Evolutionary conservation across 2,113 vertebrate species (phyloP).

Genomic region (Larimichthys crocea): DNA sequence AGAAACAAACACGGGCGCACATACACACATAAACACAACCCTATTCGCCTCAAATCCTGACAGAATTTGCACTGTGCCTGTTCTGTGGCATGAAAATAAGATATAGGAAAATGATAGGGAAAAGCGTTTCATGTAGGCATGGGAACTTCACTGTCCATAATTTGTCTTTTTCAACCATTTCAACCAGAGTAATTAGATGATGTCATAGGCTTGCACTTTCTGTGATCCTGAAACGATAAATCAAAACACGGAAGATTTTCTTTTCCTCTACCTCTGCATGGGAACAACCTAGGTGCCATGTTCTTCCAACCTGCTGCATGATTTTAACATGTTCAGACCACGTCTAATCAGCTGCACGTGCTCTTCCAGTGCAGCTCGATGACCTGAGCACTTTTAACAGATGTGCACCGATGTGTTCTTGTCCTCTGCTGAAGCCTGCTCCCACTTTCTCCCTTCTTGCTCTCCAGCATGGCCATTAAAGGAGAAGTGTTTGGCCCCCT

Average conservation of each 20-base stretch:
- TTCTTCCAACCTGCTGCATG: neutral
- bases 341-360: neutral
- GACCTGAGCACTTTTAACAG: conserved; percentile 2
- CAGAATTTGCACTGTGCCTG: conserved; percentile 53
- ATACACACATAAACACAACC: conserved; percentile 66
- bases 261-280: neutral
- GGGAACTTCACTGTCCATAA: conserved; percentile 70
- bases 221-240: conserved; percentile 54
- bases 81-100: conserved; percentile 68
- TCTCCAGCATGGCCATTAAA: conserved; percentile 42
- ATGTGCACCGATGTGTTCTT: neutral
- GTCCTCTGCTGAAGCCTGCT: neutral
- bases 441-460: conserved; percentile 18
- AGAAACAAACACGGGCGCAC: conserved; percentile 33
- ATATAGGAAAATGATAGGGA: conserved; percentile 72
- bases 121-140: conserved; percentile 58
- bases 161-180: conserved; percentile 42
- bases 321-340: neutral
- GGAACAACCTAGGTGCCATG: neutral
- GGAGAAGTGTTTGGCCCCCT: conserved; percentile 46
- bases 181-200: conserved; percentile 75
- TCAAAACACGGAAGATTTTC: conserved; percentile 32
- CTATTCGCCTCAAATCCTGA: conserved; percentile 64
- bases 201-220: conserved; percentile 65
- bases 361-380: neutral